A percentile compares a stretch with the other conserved stretches of the same genome.
Conservation (phyloP, 2,113 vertebrate genomes). For the Tapirus terrestris region DNA sequence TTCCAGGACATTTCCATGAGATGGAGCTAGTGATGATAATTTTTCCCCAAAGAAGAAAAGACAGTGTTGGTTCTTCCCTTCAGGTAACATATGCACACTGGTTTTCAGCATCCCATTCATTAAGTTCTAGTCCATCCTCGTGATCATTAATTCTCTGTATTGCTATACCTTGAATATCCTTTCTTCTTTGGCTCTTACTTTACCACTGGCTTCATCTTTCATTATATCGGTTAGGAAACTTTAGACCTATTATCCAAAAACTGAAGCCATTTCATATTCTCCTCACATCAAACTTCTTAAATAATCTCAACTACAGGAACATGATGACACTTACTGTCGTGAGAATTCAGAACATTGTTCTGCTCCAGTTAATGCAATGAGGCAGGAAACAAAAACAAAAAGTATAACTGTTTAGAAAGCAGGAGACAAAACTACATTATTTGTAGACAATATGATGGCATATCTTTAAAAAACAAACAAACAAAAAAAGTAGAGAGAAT, state of each 20-base stretch:
- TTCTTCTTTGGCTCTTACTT: conserved; percentile 35
- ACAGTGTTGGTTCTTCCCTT: neutral
- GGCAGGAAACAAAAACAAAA: conserved; percentile 19
- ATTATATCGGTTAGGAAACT: neutral
- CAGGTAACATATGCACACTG: neutral
- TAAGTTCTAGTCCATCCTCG: neutral
- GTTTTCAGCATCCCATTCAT: neutral
- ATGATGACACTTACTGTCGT: neutral
- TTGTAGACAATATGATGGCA: neutral
- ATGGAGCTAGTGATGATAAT: neutral
- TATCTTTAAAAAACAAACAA: neutral
- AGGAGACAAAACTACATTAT: conserved; percentile 26
- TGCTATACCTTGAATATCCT: neutral
- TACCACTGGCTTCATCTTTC: conserved; percentile 1
- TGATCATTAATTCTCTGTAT: neutral
- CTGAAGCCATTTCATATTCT: neutral
- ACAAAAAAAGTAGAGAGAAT: neutral
- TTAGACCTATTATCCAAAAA: neutral
- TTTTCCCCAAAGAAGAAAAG: neutral
- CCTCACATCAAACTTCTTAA: neutral
- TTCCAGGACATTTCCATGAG: neutral
- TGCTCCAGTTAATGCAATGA: neutral
- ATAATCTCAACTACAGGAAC: neutral
- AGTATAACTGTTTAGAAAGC: neutral
- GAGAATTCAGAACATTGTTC: neutral